A percentile compares a stretch with the other conserved stretches of the same genome.
These are phyloP conservation scores for Ferrisia virgata DNA, from an alignment of 2,888 invertebrate genomes.

Conservation along the genomic window DNA sequence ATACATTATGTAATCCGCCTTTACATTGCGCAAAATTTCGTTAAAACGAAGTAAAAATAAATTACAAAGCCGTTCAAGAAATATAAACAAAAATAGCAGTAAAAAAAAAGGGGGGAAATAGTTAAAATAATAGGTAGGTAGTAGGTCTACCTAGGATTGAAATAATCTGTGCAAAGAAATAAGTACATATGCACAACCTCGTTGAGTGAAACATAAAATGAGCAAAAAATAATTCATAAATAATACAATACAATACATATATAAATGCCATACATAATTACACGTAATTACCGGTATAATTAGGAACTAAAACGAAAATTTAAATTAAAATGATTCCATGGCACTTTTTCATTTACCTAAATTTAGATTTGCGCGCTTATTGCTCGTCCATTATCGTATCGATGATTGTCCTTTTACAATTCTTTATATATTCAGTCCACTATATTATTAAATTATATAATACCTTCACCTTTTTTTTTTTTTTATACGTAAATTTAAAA, in stretches of 20 bases:
- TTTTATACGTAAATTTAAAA: neutral
- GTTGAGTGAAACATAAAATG: slow-evolving; percentile 12
- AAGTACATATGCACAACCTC: neutral
- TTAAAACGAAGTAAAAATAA: neutral
- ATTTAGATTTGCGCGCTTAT: neutral
- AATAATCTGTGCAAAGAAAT: neutral
- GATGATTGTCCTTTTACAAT: neutral
- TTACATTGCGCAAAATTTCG: neutral
- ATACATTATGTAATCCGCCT: neutral
- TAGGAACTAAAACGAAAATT: slow-evolving; percentile 5
- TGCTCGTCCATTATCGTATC: neutral
- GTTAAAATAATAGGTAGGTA: slow-evolving; percentile 23
- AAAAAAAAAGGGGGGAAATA: neutral
- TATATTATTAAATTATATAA: neutral
- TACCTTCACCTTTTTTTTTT: neutral
- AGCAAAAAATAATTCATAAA: neutral
- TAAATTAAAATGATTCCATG: neutral
- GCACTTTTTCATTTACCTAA: neutral
- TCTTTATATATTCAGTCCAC: neutral
- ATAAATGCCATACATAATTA: neutral
- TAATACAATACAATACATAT: neutral
- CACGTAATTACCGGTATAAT: neutral
- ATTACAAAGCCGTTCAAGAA: too few species aligned
- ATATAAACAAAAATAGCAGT: neutral
- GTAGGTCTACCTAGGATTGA: neutral